Conservation (phyloP, 2,113 vertebrate genomes). For the Vimba vimba region DNA sequence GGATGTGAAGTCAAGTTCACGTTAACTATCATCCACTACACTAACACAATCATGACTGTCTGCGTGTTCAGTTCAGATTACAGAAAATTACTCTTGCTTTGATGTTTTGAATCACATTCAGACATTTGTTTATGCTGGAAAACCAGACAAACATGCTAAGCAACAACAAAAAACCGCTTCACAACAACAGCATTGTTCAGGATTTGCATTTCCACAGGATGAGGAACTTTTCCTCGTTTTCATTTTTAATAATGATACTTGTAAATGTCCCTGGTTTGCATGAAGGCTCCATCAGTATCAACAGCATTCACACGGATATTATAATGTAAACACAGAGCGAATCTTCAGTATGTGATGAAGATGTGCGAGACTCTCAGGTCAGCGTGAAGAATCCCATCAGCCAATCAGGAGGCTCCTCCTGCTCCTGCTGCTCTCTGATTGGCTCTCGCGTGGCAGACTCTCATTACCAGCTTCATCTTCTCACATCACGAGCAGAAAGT, state of each 20-base stretch:
- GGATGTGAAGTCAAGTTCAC: too few species aligned
- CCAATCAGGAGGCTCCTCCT: not conserved
- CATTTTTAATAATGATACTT: not conserved
- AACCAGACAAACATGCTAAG: not conserved
- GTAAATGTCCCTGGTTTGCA: not conserved
- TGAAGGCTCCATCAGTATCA: not conserved
- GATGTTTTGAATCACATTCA: too few species aligned
- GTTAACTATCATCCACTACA: too few species aligned
- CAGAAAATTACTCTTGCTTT: too few species aligned
- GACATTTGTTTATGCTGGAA: too few species aligned
- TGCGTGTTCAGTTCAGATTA: too few species aligned
- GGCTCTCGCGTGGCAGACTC: not conserved
- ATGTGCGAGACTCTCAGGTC: not conserved
- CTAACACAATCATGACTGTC: too few species aligned
- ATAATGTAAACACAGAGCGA: not conserved
- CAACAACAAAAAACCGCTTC: not conserved
- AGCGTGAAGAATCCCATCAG: not conserved
- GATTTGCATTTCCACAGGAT: not conserved
- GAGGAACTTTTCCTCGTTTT: not conserved
- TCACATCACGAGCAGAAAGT: not conserved
- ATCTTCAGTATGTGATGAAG: not conserved
- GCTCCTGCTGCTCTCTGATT: not conserved
- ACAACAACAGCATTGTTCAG: not conserved
- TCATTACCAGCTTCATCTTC: not conserved
- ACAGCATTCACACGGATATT: not conserved